Base-by-base conservation (phyloP, 2,888 invertebrate genomes). In the Tachina grossa region DNA sequence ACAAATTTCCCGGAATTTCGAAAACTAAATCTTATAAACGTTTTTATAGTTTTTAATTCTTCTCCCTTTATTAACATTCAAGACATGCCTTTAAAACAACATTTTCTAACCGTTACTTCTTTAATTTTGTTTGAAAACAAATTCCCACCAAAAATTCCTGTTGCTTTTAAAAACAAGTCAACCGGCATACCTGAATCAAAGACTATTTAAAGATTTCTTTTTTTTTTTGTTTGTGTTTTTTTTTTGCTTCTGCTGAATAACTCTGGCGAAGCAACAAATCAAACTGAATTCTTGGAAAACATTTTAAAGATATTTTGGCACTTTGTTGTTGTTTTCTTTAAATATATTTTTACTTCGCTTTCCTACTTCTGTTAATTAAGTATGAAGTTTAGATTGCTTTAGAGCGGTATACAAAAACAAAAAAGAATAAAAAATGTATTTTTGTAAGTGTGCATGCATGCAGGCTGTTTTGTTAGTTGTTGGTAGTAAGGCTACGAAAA, bases 371-470 rank as follows among this genome's bases (percentile, higher is more conserved):
- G 80, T 84, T 84, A 85, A 85, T 83, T 85, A 85, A 79, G 85
- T 83, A 85, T 79, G 78, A 79, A 85, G 79, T 83, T 85, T 83
- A 85, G 85, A 85, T 85, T 78, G 75, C 83, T 85, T 79, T 57
- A 69, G 69, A 78, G 78, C 49, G 61, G 45, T 63, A 49, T n/a
- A 75, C 8, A 49, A 11, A n/a, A 14, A 39, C 45, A 45, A 19
- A 16, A 31, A 31, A 31, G 31, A 31, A 31, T 31, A 2, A 31
- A 31, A 59, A 39, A 61, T 57, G 1, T 31, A 31, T 31, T 31
- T 31, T 6, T 31, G 6, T 14, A 19, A 14, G 39, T 53, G 22
- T 41, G 63, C 10, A 76, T 49, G n/a, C 59, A 49, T 47, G 77
- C 51, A 69, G 51, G 39, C 39, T 71, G 69, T 43, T 16, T 53